Evolutionary conservation across 2,888 invertebrate species (phyloP).

Genomic region (Phania funesta): DNA sequence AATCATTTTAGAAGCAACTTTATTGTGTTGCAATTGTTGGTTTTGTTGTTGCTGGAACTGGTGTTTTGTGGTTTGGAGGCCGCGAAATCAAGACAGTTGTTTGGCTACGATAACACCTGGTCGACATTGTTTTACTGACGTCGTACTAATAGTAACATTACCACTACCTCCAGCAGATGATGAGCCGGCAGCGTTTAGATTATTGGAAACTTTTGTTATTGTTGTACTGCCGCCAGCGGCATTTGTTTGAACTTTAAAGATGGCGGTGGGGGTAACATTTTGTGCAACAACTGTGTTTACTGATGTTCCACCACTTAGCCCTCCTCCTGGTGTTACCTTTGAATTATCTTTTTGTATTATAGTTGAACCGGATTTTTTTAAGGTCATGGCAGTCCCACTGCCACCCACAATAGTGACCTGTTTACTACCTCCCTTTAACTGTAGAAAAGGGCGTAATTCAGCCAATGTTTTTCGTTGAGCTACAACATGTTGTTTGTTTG

Average conservation of each 20-base stretch:
- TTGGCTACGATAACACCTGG: slow-evolving; percentile 96
- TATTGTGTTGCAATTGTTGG: slow-evolving; percentile 34
- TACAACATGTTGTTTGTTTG: slow-evolving; percentile 72
- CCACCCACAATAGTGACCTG: slow-evolving; percentile 73
- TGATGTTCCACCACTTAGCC: slow-evolving; percentile 63
- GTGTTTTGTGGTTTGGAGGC: slow-evolving; percentile 61
- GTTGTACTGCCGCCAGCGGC: slow-evolving; percentile 65
- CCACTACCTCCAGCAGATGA: slow-evolving; percentile 50
- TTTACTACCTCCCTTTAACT: slow-evolving; percentile 82
- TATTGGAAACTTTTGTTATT: slow-evolving; percentile 57
- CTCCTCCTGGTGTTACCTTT: slow-evolving; percentile 12
- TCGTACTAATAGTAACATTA: slow-evolving; percentile 76
- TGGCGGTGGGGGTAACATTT: slow-evolving; percentile 76
- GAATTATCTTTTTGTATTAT: slow-evolving; percentile 53
- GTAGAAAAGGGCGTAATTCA: slow-evolving; percentile 84
- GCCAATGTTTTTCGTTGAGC: slow-evolving; percentile 81
- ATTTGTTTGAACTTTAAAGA: slow-evolving; percentile 77
- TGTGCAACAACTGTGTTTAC: slow-evolving; percentile 70
- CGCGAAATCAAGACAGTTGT: slow-evolving; percentile 86
- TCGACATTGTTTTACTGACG: slow-evolving; percentile 85
- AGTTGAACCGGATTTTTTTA: slow-evolving; percentile 63
- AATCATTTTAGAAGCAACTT: slow-evolving; percentile 45
- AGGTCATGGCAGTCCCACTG: slow-evolving; percentile 71
- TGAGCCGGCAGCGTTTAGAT: slow-evolving; percentile 38
- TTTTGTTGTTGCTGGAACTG: slow-evolving; percentile 42